Conservation (phyloP, 1,140 invertebrate species). For the Arion vulgaris region DNA sequence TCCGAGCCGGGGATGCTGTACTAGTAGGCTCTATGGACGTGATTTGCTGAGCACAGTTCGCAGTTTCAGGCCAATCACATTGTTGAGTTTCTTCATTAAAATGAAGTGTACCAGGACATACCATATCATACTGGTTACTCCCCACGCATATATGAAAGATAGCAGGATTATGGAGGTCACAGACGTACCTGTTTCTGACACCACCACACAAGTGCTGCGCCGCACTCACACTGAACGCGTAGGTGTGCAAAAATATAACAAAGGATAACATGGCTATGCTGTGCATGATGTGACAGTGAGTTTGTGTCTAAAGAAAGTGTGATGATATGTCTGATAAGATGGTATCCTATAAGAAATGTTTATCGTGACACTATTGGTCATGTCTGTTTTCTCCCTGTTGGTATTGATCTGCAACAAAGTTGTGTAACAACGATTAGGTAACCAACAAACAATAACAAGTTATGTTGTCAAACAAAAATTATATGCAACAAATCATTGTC, state of each 20-base stretch:
- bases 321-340: too few relatives aligned
- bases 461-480: too few relatives aligned
- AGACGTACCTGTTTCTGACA: conserved; percentile 42
- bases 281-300: too few relatives aligned
- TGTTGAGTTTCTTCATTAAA: conserved; percentile 46
- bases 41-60: neutral
- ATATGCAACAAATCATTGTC: too few relatives aligned
- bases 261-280: neutral
- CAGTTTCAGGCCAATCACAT: conserved; percentile 52
- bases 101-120: conserved; percentile 49
- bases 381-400: too few relatives aligned
- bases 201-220: conserved; percentile 11
- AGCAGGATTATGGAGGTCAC: conserved; percentile 41
- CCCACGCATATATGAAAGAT: conserved; percentile 49
- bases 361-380: too few relatives aligned
- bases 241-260: neutral
- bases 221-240: neutral
- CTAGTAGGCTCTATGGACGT: neutral
- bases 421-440: too few relatives aligned
- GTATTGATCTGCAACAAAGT: too few relatives aligned
- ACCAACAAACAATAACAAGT: too few relatives aligned
- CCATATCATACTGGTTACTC: conserved; percentile 40
- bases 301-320: too few relatives aligned
- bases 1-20: neutral
- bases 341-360: too few relatives aligned